Percentiles rank a stretch among this genome's conserved stretches.
phyloP scores from a whole-genome alignment of 2,888 invertebrate genomes.

The Druceiella hillmani region DNA sequence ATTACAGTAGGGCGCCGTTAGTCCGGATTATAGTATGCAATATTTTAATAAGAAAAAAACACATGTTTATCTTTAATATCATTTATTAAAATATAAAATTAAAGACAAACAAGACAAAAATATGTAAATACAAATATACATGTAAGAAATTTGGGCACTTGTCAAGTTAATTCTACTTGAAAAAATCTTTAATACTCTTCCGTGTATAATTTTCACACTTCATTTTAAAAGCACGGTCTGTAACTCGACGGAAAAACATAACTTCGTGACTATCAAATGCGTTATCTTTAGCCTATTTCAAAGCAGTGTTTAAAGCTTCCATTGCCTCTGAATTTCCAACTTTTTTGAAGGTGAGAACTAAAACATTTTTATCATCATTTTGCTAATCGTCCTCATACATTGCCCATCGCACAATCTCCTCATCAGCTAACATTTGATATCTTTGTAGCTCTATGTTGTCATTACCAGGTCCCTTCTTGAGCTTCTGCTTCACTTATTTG shows the following conservation, averaged over 20 bases:
- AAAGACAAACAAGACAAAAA: slow-evolving; percentile 17
- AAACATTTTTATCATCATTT: slow-evolving; percentile 13
- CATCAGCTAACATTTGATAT: too few relatives aligned
- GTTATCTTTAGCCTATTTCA: slow-evolving; percentile 14
- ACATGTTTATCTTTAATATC: slow-evolving; percentile 13
- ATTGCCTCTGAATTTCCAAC: slow-evolving; percentile 15
- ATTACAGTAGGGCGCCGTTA: slow-evolving; percentile 9
- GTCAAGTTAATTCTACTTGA: slow-evolving; percentile 15
- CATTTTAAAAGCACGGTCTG: slow-evolving; percentile 9
- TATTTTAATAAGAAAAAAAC: slow-evolving; percentile 12
- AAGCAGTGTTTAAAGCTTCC: slow-evolving; percentile 14
- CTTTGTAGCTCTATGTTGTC: too few relatives aligned
- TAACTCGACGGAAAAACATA: slow-evolving; percentile 10
- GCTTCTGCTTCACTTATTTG: too few relatives aligned
- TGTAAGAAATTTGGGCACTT: slow-evolving; percentile 17
- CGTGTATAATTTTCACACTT: slow-evolving; percentile 8
- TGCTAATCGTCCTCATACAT: slow-evolving; percentile 5
- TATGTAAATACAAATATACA: slow-evolving; percentile 16
- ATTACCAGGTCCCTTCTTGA: too few relatives aligned
- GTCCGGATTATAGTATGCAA: slow-evolving; percentile 16
- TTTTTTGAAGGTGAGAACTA: slow-evolving; percentile 8
- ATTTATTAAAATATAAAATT: slow-evolving; percentile 18
- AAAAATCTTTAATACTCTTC: slow-evolving; percentile 8
- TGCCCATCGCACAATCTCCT: slow-evolving; percentile 10
- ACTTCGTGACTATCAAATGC: slow-evolving; percentile 8